phyloP scores from a whole-genome alignment of 1,140 invertebrate genomes.

The Venustaconcha ellipsiformis region DNA sequence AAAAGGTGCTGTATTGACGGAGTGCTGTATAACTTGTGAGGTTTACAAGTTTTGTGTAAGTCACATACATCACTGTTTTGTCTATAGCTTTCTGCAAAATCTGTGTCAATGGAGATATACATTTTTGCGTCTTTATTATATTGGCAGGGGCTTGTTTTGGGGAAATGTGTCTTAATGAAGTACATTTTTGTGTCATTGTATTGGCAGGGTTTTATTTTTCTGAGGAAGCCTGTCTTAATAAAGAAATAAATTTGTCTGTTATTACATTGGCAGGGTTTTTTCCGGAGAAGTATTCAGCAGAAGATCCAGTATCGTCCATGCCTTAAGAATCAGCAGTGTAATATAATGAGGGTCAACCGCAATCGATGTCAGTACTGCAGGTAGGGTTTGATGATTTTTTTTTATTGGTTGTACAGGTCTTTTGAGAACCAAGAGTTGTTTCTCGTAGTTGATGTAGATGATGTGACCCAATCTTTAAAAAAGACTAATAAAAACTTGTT shows the following conservation, averaged over 20 bases:
- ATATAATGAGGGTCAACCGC: slow-evolving; percentile 66
- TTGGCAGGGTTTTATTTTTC: no score
- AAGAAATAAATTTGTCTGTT: no score
- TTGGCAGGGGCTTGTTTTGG: neutral
- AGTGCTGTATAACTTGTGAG: slow-evolving; percentile 79
- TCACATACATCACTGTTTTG: neutral
- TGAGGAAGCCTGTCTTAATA: no score
- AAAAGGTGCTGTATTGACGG: no score
- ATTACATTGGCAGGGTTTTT: slow-evolving; percentile 59
- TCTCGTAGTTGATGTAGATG: no score
- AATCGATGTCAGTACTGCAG: slow-evolving; percentile 68
- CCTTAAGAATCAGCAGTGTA: slow-evolving; percentile 67
- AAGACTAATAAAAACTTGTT: no score
- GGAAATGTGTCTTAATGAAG: no score
- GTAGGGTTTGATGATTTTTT: slow-evolving; percentile 27
- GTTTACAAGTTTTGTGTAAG: slow-evolving; percentile 91
- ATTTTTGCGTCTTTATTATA: neutral
- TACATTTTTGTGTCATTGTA: no score
- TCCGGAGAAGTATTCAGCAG: slow-evolving; percentile 67
- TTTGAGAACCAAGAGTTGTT: no score
- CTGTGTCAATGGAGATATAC: no score
- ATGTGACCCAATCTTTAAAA: no score
- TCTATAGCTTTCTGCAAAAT: neutral
- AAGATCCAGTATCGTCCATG: slow-evolving; percentile 67
- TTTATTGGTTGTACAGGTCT: no score